Conservation (phyloP, 2,888 invertebrate species). For the Colletes collaris region DNA sequence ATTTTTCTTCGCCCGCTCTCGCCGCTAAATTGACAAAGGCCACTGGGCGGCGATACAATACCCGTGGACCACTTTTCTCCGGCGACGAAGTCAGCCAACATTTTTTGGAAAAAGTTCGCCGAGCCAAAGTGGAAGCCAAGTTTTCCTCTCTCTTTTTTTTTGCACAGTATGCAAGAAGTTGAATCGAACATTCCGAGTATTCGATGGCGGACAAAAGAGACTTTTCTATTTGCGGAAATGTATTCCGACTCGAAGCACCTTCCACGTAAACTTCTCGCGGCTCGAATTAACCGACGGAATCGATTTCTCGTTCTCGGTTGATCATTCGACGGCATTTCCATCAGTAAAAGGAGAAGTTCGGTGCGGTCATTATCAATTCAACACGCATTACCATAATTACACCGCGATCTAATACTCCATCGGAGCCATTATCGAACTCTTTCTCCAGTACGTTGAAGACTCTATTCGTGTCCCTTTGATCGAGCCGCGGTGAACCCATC, state of each 20-base stretch:
- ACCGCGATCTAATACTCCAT: slow-evolving; percentile 13
- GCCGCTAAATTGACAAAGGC: slow-evolving; percentile 1
- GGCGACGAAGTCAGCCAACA: too few species aligned
- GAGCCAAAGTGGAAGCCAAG: too few species aligned
- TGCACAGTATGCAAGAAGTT: too few species aligned
- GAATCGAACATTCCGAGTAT: too few species aligned
- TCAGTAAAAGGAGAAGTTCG: not conserved
- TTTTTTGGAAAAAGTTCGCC: too few species aligned
- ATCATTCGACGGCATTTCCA: slow-evolving; percentile 3
- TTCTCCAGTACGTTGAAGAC: slow-evolving; percentile 3
- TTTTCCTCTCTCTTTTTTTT: too few species aligned
- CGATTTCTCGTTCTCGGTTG: not conserved
- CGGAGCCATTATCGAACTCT: slow-evolving; percentile 18
- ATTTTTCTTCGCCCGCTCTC: not conserved
- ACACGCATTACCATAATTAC: slow-evolving; percentile 35
- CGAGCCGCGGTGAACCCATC: slow-evolving; percentile 41
- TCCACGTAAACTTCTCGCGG: too few species aligned
- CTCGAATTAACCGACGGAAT: not conserved
- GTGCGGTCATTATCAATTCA: slow-evolving; percentile 23
- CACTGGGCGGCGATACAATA: not conserved
- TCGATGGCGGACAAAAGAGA: too few species aligned
- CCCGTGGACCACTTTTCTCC: too few species aligned
- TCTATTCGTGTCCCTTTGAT: slow-evolving; percentile 45
- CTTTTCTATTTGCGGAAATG: too few species aligned
- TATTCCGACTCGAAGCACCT: too few species aligned